Conservation (phyloP, 2,888 invertebrate species). For the Drosophila mercatorum region DNA sequence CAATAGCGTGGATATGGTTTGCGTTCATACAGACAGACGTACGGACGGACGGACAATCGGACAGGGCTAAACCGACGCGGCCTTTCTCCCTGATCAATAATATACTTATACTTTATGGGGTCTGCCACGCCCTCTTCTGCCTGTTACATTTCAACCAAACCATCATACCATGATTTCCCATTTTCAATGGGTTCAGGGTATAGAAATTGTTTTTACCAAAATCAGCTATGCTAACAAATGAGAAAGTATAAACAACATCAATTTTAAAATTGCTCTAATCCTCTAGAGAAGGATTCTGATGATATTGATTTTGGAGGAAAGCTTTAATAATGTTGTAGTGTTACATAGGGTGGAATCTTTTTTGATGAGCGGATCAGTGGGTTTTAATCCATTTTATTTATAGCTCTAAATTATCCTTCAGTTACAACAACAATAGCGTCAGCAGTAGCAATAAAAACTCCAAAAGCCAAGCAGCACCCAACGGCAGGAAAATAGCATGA, state of each 20-base stretch:
- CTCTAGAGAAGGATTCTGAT: constrained; percentile 20
- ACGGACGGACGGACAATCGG: no score
- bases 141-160: no score
- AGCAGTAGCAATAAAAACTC: constrained; percentile 4
- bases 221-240: background rate
- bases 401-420: constrained; percentile 78
- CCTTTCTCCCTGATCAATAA: no score
- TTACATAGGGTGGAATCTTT: constrained; percentile 62
- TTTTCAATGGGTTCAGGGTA: no score
- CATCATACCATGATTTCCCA: no score
- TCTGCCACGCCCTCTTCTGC: no score
- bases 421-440: constrained; percentile 41
- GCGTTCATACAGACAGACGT: no score
- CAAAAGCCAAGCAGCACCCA: constrained; percentile 39
- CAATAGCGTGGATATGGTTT: no score
- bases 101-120: no score
- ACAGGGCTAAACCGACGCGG: no score
- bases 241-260: constrained; percentile 34
- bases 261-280: constrained; percentile 40
- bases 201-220: background rate
- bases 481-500: constrained; percentile 48
- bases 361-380: constrained; percentile 77
- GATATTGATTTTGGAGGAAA: constrained; percentile 59
- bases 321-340: constrained; percentile 62
- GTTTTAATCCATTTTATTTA: constrained; percentile 82